Conservation (phyloP, 2,113 vertebrate genomes). For the Myotis brandtii region DNA sequence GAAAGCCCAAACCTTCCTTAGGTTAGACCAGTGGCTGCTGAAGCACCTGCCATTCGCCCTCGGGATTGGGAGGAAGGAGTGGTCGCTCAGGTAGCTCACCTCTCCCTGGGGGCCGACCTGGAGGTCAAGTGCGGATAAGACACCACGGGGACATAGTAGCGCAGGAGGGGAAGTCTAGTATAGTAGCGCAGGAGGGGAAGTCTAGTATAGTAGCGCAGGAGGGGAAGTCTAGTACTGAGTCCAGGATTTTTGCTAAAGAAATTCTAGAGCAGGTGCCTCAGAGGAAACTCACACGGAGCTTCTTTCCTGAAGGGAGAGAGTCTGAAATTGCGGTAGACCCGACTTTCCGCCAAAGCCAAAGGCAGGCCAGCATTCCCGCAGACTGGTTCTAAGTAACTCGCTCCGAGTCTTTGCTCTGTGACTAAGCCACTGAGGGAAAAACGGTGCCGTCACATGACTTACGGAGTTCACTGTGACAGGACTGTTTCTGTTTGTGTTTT, state of each 20-base stretch:
- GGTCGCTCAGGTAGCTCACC: no score
- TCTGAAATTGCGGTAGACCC: background rate
- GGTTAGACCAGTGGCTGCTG: background rate
- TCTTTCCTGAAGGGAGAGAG: background rate
- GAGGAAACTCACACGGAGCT: constrained; percentile 37
- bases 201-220: no score
- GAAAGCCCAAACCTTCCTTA: background rate
- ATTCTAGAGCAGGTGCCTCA: background rate
- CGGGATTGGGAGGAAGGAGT: background rate
- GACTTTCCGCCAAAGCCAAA: background rate
- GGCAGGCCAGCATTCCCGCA: background rate
- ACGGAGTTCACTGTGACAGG: constrained; percentile 60
- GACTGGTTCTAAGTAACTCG: constrained; percentile 33
- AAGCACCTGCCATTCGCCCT: background rate
- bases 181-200: no score
- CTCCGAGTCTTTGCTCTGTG: constrained; percentile 63
- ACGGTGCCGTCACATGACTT: constrained; percentile 70
- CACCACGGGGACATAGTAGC: fast-evolving
- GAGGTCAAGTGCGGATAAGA: background rate
- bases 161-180: background rate
- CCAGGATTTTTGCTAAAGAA: constrained; percentile 38
- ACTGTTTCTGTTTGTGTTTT: constrained; percentile 77
- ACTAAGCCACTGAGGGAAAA: constrained; percentile 61
- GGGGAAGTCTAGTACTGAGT: background rate
- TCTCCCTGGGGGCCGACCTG: fast-evolving